A percentile compares a stretch with the other conserved stretches of the same genome.
phyloP scores from a whole-genome alignment of 2,888 invertebrate species.

The Entomobrya proxima region DNA sequence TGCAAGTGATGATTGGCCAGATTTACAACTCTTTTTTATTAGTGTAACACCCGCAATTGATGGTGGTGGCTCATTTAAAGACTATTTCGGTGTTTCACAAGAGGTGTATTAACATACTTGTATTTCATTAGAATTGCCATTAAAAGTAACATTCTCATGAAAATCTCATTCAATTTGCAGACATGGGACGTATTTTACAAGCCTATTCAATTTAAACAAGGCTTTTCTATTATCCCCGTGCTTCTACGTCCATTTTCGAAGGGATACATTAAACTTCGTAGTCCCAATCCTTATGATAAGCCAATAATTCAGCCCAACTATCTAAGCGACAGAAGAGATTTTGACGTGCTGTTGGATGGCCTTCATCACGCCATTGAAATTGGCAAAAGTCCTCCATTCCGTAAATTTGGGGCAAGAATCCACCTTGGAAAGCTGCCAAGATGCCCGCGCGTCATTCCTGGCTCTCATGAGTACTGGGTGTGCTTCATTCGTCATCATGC shows the following conservation, averaged over 20 bases:
- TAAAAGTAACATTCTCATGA: background rate
- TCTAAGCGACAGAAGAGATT: slow-evolving; percentile 55
- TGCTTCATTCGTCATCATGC: slow-evolving; percentile 48
- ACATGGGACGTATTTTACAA: slow-evolving; percentile 72
- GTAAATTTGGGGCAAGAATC: slow-evolving; percentile 45
- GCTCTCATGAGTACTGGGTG: slow-evolving; percentile 41
- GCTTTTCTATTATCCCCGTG: slow-evolving; percentile 70
- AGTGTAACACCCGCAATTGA: slow-evolving; percentile 70
- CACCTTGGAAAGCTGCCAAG: slow-evolving; percentile 80
- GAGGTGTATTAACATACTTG: slow-evolving; percentile 37
- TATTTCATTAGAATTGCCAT: background rate
- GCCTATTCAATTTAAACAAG: slow-evolving; percentile 65
- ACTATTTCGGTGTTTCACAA: slow-evolving; percentile 69
- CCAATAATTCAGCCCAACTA: slow-evolving; percentile 71
- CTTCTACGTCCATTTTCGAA: slow-evolving; percentile 64
- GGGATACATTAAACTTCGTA: slow-evolving; percentile 64
- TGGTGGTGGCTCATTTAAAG: slow-evolving; percentile 70
- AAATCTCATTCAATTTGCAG: slow-evolving; percentile 33
- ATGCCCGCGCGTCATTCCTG: slow-evolving; percentile 81
- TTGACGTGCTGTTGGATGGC: slow-evolving; percentile 59
- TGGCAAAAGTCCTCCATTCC: slow-evolving; percentile 65
- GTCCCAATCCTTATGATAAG: slow-evolving; percentile 61
- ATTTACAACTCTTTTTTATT: slow-evolving; percentile 71
- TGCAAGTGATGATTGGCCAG: slow-evolving; percentile 68
- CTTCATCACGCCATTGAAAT: slow-evolving; percentile 61